Percentiles rank a stretch among this genome's conserved stretches.
Evolutionary conservation across 2,888 invertebrate species (phyloP).

Genomic region (Lochmaea crataegi): DNA sequence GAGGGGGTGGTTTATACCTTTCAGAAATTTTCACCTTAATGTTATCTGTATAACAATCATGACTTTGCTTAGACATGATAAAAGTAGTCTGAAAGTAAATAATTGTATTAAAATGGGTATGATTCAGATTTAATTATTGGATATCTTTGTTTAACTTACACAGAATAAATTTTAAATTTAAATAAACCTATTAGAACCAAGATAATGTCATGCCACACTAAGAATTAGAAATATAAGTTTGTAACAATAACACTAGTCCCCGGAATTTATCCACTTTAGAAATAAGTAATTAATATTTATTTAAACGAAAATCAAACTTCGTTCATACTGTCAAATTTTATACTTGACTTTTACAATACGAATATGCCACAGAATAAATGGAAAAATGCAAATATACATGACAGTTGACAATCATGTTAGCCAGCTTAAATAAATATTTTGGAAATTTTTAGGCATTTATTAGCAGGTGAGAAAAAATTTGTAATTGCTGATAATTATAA

Average conservation of each 20-base stretch:
- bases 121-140: background rate
- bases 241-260: conserved; percentile 24
- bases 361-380: conserved; percentile 2
- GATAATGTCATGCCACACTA: conserved; percentile 23
- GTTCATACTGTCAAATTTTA: conserved; percentile 20
- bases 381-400: background rate
- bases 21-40: conserved; percentile 91
- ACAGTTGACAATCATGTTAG: background rate
- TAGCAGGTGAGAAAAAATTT: background rate
- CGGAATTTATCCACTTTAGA: conserved; percentile 19
- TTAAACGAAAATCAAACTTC: conserved; percentile 26
- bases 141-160: conserved; percentile 21
- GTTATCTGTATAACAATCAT: conserved; percentile 78
- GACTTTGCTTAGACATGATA: conserved; percentile 55
- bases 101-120: conserved; percentile 1
- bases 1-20: conserved; percentile 84
- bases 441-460: background rate
- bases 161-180: conserved; percentile 16
- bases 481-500: background rate
- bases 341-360: background rate
- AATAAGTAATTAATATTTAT: conserved; percentile 25
- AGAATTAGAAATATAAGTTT: conserved; percentile 21
- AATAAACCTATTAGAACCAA: conserved; percentile 15
- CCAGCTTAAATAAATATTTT: background rate
- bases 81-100: conserved; percentile 31